Conservation (phyloP, 1,140 invertebrate species). For the Drosophila kohkoa region DNA sequence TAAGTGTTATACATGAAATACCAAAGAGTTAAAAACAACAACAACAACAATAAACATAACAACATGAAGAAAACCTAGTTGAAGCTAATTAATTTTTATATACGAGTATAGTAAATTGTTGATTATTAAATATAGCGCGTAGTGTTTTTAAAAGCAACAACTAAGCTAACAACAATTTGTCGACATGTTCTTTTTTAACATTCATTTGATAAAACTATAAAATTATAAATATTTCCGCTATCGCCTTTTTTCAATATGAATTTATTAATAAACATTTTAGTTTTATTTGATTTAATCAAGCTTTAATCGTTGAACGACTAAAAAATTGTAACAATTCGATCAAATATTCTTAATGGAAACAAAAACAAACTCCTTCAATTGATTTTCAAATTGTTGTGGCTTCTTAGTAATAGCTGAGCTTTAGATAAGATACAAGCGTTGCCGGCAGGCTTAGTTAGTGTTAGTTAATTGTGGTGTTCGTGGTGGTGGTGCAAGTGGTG, state of each 20-base stretch:
- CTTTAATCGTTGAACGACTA: conserved; percentile 78
- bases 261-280: conserved; percentile 16
- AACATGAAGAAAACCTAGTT: conserved; percentile 50
- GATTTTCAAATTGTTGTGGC: conserved; percentile 75
- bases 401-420: conserved; percentile 74
- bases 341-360: conserved; percentile 26
- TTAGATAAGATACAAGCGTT: conserved; percentile 44
- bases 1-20: conserved; percentile 69
- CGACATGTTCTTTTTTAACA: conserved; percentile 1
- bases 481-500: conserved; percentile 27
- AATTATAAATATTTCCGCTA: conserved; percentile 17
- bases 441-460: conserved; percentile 44
- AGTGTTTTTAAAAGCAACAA: conserved; percentile 71
- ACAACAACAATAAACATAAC: conserved; percentile 21
- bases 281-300: conserved; percentile 58
- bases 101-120: conserved; percentile 73
- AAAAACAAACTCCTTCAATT: conserved; percentile 47
- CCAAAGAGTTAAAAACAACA: conserved; percentile 71
- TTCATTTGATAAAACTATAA: background rate
- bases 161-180: conserved; percentile 40
- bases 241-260: conserved; percentile 53
- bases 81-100: conserved; percentile 78
- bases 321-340: conserved; percentile 53
- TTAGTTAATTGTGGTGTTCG: conserved; percentile 44
- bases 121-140: conserved; percentile 78